Evolutionary conservation across 2,113 vertebrate species (phyloP).

Genomic region (Nothoprocta pentlandii): DNA sequence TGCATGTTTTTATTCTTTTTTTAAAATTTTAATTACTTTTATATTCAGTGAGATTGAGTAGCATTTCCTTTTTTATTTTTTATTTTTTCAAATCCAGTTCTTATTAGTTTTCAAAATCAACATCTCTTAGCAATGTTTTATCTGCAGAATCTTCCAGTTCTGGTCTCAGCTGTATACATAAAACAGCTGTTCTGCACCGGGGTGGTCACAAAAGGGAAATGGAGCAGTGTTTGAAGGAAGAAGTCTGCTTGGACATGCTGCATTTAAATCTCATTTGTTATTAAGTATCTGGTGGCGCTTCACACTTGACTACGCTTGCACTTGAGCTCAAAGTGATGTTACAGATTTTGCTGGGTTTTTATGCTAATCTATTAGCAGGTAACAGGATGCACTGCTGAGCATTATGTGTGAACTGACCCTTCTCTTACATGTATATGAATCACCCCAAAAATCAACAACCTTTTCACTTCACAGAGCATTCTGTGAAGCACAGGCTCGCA

Average conservation of each 20-base stretch:
- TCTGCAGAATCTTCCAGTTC: conserved; percentile 56
- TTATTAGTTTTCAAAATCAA: conserved; percentile 58
- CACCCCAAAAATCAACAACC: fast-evolving
- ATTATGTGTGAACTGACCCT: neutral
- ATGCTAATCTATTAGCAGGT: neutral
- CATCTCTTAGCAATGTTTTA: conserved; percentile 45
- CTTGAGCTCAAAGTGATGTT: conserved; percentile 35
- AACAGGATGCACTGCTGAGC: neutral
- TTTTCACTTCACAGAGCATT: neutral
- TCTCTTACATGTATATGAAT: neutral
- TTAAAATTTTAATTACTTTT: conserved; percentile 72
- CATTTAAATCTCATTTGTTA: conserved; percentile 54
- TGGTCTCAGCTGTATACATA: conserved; percentile 53
- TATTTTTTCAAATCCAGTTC: neutral
- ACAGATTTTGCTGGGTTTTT: conserved; percentile 12
- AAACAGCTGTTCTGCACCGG: conserved; percentile 48
- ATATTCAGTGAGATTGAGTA: conserved; percentile 39
- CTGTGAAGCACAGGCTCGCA: neutral
- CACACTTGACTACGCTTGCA: conserved; percentile 12
- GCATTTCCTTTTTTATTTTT: neutral
- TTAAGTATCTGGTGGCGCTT: conserved; percentile 34
- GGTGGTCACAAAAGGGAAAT: conserved; percentile 59
- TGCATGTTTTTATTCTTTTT: conserved; percentile 51
- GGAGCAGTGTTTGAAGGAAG: conserved; percentile 54
- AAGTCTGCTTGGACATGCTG: conserved; percentile 59